phyloP scores from a whole-genome alignment of 2,888 invertebrate species.

The Drosophila pseudotalamancana region DNA sequence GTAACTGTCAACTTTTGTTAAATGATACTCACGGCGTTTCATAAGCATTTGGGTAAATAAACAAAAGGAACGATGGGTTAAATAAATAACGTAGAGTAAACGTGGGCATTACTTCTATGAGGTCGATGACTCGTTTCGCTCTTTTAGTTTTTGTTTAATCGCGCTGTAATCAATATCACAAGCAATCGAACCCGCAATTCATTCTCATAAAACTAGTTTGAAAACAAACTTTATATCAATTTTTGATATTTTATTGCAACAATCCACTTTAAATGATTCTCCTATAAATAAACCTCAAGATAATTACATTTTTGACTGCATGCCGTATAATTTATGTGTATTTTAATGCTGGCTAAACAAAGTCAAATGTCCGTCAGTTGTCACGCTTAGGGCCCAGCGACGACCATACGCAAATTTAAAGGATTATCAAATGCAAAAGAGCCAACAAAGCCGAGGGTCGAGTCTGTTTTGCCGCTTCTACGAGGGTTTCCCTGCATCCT shows the following conservation, averaged over 20 bases:
- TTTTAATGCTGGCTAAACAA: constrained; percentile 64
- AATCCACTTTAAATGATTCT: constrained; percentile 10
- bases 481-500: constrained; percentile 49
- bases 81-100: not conserved
- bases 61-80: constrained; percentile 8
- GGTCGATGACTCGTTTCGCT: constrained; percentile 1
- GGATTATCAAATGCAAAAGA: constrained; percentile 78
- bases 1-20: constrained; percentile 44
- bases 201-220: not conserved
- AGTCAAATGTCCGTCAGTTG: constrained; percentile 69
- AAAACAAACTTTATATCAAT: not conserved
- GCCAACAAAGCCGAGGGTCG: constrained; percentile 17
- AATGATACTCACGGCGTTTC: constrained; percentile 21
- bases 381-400: constrained; percentile 42
- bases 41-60: constrained; percentile 7
- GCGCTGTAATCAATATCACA: not conserved
- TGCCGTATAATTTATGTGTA: constrained; percentile 53
- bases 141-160: too few relatives aligned
- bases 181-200: too few relatives aligned
- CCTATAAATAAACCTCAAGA: not conserved
- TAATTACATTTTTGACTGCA: constrained; percentile 20
- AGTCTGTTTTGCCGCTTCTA: constrained; percentile 25
- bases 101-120: constrained; percentile 2
- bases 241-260: not conserved
- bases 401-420: constrained; percentile 72